phyloP scores from a whole-genome alignment of 2,888 invertebrate genomes.

The Chloroclysta siterata region DNA sequence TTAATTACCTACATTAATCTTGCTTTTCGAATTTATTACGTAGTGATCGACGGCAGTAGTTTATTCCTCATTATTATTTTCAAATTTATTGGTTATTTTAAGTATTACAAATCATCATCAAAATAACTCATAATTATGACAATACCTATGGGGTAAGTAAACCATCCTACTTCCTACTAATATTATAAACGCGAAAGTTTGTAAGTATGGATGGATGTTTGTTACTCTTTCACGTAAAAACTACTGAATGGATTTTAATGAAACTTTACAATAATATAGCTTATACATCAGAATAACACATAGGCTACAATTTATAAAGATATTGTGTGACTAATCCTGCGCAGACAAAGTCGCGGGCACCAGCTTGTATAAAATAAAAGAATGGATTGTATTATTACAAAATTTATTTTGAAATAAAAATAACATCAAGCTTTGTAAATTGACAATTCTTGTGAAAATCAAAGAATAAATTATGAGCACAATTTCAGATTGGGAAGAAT shows the following conservation, averaged over 20 bases:
- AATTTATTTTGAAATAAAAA: slow-evolving; percentile 82
- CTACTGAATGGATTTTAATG: no score
- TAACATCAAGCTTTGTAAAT: slow-evolving; percentile 83
- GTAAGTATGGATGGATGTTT: no score
- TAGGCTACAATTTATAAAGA: no score
- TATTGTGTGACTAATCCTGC: no score
- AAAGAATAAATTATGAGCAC: slow-evolving; percentile 80
- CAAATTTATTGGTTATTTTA: not conserved
- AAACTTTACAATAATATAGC: no score
- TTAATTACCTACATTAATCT: not conserved
- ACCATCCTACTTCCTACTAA: no score
- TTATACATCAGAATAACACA: no score
- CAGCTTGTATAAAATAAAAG: slow-evolving; percentile 23
- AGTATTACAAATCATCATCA: not conserved
- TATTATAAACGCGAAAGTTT: no score
- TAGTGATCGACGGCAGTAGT: not conserved
- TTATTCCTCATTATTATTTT: not conserved
- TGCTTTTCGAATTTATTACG: slow-evolving; percentile 2
- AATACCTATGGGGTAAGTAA: no score
- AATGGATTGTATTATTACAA: slow-evolving; percentile 57
- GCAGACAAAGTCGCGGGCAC: no score
- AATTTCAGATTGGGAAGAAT: slow-evolving; percentile 76
- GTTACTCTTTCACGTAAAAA: no score
- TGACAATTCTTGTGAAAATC: slow-evolving; percentile 77
- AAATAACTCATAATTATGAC: no score